Percentiles rank a stretch among this genome's conserved stretches.
These are phyloP conservation scores for Turdus rufiventris DNA, from an alignment of 2,113 vertebrate genomes.

Conservation along the genomic window DNA sequence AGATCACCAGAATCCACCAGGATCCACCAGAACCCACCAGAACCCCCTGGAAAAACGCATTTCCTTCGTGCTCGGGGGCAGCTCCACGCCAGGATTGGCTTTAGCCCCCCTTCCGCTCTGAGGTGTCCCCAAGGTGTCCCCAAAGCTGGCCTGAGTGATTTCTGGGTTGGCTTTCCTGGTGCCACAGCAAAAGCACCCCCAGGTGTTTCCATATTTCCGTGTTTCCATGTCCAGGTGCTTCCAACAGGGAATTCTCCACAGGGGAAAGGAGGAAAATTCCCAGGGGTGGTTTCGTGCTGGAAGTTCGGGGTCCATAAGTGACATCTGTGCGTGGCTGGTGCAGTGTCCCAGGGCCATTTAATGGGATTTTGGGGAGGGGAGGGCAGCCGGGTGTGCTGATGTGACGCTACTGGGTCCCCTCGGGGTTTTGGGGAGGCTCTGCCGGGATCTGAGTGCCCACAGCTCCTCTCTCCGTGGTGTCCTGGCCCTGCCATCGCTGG, in stretches of 20 bases:
- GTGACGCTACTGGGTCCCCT: fast-evolving
- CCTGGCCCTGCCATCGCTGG: too few relatives aligned
- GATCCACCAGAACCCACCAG: background rate
- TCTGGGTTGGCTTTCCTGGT: fast-evolving
- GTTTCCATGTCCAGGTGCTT: background rate
- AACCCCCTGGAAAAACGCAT: fast-evolving
- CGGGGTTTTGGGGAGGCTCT: background rate
- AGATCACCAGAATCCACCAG: background rate
- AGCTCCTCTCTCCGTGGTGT: fast-evolving
- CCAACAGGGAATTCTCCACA: background rate
- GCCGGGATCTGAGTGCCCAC: fast-evolving
- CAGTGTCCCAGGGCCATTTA: background rate
- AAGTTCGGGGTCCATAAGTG: background rate
- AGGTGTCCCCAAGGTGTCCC: background rate
- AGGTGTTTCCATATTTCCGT: background rate
- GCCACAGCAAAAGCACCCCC: background rate
- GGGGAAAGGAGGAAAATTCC: background rate
- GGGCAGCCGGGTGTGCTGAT: background rate
- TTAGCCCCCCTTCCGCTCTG: fast-evolving
- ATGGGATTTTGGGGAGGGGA: background rate
- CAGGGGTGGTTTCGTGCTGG: background rate
- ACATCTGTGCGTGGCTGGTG: background rate
- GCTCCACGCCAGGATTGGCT: background rate
- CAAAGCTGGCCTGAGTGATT: background rate
- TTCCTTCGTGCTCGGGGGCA: fast-evolving